Base-by-base conservation (phyloP, 2,113 vertebrate genomes). In the Trochalopteron elliotii region DNA sequence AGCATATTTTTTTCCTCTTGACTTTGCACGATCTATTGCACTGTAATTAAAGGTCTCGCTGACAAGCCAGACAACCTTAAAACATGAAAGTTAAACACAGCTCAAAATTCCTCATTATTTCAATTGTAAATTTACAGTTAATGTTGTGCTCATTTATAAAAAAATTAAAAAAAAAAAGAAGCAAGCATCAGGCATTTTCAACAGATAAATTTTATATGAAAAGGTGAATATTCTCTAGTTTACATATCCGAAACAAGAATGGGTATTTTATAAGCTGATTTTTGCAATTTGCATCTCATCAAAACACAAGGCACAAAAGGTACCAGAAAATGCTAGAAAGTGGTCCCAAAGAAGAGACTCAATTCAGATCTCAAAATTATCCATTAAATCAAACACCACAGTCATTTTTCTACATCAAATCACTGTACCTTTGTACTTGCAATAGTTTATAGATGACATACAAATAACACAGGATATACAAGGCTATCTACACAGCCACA, bases 41-140 rank as follows among this genome's bases (percentile, higher is more conserved):
- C 94, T 99, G 90, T 99, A 99, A 97, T 99, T 99, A 97, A 99
- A 99, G 2, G 99, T 99, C 90, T 99, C 99, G 45, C 99, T 99
- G 75, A 99, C 99, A 94, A 99, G 98, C 97, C 98, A 99, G 76
- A 99, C 98, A 88, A 99, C 99, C 99, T 99, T 96, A 80, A 97
- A 89, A 96, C 17, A 94, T 0, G 31, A 25, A 95, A 81, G 68
- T 88, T 45, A 87, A 91, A 72, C 45, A 92, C 39, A 39, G 16
- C 39, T 93, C 74, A 96, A 65, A 96, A 79, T n/a, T 80, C 37
- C 24, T 79, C 56, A 28, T 44, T 69, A 60, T 23, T 92, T 83
- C 19, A 50, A 45, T 35, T 79, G 21, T 3, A 79, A 35, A 22
- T 75, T 60, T n/a, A 47, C 21, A 89, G 8, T 33, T 67, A 69